phyloP scores from a whole-genome alignment of 2,888 invertebrate species.

The Ecdyonurus torrentis region DNA sequence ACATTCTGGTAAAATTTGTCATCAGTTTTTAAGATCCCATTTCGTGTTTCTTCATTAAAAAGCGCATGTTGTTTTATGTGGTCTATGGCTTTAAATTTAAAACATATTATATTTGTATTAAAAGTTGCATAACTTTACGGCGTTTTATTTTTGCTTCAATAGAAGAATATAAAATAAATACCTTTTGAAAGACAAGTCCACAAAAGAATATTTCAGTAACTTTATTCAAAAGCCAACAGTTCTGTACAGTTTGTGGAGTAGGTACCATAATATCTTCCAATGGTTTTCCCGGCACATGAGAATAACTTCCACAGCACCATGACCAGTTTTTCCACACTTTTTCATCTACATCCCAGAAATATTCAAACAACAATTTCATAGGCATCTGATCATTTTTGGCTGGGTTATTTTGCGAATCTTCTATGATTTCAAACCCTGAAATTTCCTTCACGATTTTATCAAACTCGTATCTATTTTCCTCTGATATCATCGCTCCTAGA shows the following conservation, averaged over 20 bases:
- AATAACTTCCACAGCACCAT: slow-evolving; percentile 57
- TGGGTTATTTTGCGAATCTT: slow-evolving; percentile 44
- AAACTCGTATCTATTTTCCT: slow-evolving; percentile 49
- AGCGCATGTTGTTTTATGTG: too few species aligned
- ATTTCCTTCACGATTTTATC: slow-evolving; percentile 63
- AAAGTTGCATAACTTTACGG: slow-evolving; percentile 2
- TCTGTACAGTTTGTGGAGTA: slow-evolving; percentile 70
- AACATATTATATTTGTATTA: neutral
- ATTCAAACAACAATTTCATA: slow-evolving; percentile 62
- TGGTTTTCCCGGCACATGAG: slow-evolving; percentile 47
- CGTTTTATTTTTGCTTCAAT: slow-evolving; percentile 1
- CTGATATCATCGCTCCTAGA: slow-evolving; percentile 59
- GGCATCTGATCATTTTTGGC: slow-evolving; percentile 38
- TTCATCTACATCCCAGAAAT: slow-evolving; percentile 49
- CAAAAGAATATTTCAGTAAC: slow-evolving; percentile 28
- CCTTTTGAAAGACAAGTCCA: neutral
- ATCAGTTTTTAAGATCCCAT: too few species aligned
- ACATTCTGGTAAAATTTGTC: too few species aligned
- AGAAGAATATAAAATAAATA: too few species aligned
- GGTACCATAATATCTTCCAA: slow-evolving; percentile 79
- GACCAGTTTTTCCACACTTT: slow-evolving; percentile 73
- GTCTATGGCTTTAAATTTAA: slow-evolving; percentile 1
- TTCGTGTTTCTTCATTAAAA: too few species aligned
- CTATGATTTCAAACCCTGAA: slow-evolving; percentile 48
- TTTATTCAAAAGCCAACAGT: slow-evolving; percentile 65